Evolutionary conservation across 2,888 invertebrate genomes (phyloP).

Genomic region (Drosophila macrospina): DNA sequence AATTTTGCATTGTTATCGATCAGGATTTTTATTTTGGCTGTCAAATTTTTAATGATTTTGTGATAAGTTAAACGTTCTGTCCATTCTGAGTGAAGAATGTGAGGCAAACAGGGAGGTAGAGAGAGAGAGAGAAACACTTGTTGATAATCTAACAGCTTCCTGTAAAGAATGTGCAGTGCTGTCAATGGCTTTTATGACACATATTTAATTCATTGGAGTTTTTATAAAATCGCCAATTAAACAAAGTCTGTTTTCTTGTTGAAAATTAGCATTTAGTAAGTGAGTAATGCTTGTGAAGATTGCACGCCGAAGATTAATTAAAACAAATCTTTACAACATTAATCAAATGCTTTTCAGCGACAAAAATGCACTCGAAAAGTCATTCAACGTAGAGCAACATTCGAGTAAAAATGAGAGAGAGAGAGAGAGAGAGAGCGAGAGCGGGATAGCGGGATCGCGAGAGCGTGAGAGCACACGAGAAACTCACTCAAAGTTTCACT

Average conservation of each 20-base stretch:
- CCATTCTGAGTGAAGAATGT: neutral
- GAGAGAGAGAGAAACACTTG: constrained; percentile 12
- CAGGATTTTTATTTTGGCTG: constrained; percentile 3
- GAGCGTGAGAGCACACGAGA: neutral
- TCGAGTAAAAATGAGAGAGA: neutral
- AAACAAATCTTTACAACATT: constrained; percentile 69
- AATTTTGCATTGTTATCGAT: constrained; percentile 1
- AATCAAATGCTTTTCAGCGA: constrained; percentile 65
- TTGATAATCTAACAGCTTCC: constrained; percentile 46
- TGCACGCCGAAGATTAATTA: constrained; percentile 64
- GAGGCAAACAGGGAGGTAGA: neutral
- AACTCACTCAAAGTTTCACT: constrained; percentile 51
- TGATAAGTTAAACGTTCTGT: constrained; percentile 5
- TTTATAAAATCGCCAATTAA: constrained; percentile 55
- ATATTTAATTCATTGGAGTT: constrained; percentile 49
- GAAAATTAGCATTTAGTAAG: constrained; percentile 28
- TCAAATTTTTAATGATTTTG: constrained; percentile 2
- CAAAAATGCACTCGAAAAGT: constrained; percentile 60
- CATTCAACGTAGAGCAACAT: constrained; percentile 64
- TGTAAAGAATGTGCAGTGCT: constrained; percentile 50
- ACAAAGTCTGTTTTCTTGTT: constrained; percentile 59
- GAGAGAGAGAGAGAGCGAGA: constrained; percentile 2
- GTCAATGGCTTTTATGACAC: constrained; percentile 67
- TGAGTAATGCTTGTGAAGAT: constrained; percentile 57
- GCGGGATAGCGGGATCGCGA: no score